A percentile compares a stretch with the other conserved stretches of the same genome.
phyloP scores from a whole-genome alignment of 2,113 vertebrate species.

The Acanthisitta chloris region DNA sequence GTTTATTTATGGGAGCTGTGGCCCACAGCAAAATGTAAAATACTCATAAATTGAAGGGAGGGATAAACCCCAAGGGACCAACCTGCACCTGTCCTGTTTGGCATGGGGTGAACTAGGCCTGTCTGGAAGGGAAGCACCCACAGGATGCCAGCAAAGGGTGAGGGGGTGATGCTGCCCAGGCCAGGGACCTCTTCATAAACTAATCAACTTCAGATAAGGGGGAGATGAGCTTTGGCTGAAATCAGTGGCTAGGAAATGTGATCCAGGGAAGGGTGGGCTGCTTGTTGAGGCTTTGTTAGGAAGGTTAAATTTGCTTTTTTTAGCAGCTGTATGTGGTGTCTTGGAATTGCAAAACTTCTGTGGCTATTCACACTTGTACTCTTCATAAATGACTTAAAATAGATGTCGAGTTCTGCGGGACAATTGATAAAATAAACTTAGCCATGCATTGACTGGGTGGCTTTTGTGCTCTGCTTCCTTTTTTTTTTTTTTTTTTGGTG shows the following conservation, averaged over 20 bases:
- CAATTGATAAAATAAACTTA: conserved; percentile 52
- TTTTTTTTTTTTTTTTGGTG: background rate
- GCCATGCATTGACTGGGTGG: background rate
- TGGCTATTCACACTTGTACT: conserved; percentile 43
- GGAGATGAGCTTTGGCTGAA: background rate
- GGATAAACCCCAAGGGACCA: background rate
- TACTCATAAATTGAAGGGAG: background rate
- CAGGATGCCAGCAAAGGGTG: background rate
- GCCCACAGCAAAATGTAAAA: background rate
- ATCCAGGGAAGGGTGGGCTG: background rate
- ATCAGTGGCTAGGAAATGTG: background rate
- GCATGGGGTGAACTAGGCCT: background rate
- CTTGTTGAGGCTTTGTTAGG: background rate
- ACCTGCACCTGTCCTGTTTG: background rate
- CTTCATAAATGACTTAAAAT: conserved; percentile 44
- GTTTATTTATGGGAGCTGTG: conserved; percentile 33
- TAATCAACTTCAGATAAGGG: background rate
- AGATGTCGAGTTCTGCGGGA: background rate
- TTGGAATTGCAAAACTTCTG: conserved; percentile 53
- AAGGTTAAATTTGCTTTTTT: conserved; percentile 41
- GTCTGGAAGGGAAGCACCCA: background rate
- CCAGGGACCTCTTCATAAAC: background rate
- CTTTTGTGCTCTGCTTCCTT: conserved; percentile 9
- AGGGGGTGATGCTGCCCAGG: background rate
- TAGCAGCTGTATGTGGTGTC: conserved; percentile 17